Evolutionary conservation across 2,888 invertebrate genomes (phyloP).

Genomic region (Escarpia spicata): DNA sequence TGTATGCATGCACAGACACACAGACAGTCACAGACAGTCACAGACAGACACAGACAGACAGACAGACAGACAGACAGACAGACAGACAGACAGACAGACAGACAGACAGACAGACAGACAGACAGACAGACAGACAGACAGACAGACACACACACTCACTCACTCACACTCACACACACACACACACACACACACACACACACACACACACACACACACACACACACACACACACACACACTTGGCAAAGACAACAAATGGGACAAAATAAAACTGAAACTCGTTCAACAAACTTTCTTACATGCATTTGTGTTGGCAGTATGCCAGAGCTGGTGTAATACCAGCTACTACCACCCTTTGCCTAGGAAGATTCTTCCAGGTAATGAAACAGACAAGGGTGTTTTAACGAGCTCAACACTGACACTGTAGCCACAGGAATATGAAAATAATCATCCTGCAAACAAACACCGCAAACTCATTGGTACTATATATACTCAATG

Average conservation of each 20-base stretch:
- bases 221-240: slow-evolving; percentile 21
- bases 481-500: too few species aligned
- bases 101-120: slow-evolving; percentile 25
- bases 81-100: neutral
- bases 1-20: slow-evolving; percentile 13
- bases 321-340: too few species aligned
- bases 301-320: too few species aligned
- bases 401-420: too few species aligned
- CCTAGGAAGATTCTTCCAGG: too few species aligned
- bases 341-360: too few species aligned
- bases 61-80: neutral
- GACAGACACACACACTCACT: slow-evolving; percentile 5
- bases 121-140: slow-evolving; percentile 20
- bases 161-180: neutral
- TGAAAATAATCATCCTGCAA: too few species aligned
- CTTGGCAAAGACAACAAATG: neutral
- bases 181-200: slow-evolving; percentile 22
- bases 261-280: neutral
- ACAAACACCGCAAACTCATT: too few species aligned
- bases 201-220: slow-evolving; percentile 22
- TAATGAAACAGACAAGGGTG: too few species aligned
- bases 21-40: slow-evolving; percentile 25
- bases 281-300: neutral
- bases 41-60: slow-evolving; percentile 21
- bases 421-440: too few species aligned